Evolutionary conservation across 2,888 invertebrate species (phyloP).

Genomic region (Masnerella sp.): DNA sequence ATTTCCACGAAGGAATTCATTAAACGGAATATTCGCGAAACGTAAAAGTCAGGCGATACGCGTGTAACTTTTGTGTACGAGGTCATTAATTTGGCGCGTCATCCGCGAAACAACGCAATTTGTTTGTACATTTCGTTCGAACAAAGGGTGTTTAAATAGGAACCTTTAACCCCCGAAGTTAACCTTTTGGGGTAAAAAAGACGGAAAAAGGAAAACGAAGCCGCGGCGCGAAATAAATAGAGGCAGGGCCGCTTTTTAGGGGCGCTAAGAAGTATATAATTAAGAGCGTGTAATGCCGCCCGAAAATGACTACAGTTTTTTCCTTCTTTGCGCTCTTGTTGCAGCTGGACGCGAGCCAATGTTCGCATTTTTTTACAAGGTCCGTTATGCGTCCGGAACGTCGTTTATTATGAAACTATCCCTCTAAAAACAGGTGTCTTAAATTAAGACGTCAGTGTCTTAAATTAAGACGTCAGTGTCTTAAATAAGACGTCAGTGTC

Average conservation of each 20-base stretch:
- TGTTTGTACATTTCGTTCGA: slow-evolving; percentile 1
- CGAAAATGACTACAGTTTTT: slow-evolving; percentile 32
- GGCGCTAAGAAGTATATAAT: slow-evolving; percentile 47
- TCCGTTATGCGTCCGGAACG: slow-evolving; percentile 27
- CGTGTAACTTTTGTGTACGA: background rate
- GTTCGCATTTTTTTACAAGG: slow-evolving; percentile 36
- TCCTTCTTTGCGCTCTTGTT: slow-evolving; percentile 16
- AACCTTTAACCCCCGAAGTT: background rate
- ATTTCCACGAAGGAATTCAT: too few species aligned
- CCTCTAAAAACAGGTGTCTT: too few species aligned
- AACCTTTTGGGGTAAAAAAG: background rate
- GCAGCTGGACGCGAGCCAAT: slow-evolving; percentile 37
- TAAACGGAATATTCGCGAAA: too few species aligned
- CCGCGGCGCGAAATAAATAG: slow-evolving; percentile 33
- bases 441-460: too few species aligned
- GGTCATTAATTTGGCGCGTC: slow-evolving; percentile 5
- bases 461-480: too few species aligned
- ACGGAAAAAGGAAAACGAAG: slow-evolving; percentile 7
- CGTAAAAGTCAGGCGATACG: background rate
- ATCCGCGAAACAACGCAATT: slow-evolving; percentile 13
- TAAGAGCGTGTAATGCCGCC: slow-evolving; percentile 48
- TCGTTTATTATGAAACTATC: slow-evolving; percentile 23
- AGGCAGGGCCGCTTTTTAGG: slow-evolving; percentile 33
- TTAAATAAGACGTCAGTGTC: too few species aligned
- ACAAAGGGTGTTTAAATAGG: slow-evolving; percentile 17